Conservation (phyloP, 2,113 vertebrate species). For the Otis tarda region DNA sequence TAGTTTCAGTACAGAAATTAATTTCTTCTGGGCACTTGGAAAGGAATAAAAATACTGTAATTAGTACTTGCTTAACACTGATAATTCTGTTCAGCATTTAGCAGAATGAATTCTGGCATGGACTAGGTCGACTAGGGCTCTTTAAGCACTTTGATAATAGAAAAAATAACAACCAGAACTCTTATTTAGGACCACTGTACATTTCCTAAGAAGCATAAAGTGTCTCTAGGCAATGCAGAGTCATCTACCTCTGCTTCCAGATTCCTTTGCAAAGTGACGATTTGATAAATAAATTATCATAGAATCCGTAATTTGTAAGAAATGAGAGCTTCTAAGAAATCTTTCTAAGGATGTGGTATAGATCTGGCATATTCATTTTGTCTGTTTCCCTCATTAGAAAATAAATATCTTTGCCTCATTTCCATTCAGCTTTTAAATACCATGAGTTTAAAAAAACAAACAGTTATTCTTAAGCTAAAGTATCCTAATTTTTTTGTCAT, state of each 20-base stretch:
- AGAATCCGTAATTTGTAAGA: neutral
- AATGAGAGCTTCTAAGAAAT: neutral
- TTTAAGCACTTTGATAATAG: neutral
- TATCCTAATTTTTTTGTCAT: neutral
- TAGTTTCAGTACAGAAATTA: neutral
- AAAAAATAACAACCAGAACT: neutral
- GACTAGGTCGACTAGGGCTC: neutral
- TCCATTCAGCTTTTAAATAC: neutral
- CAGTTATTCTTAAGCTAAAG: neutral
- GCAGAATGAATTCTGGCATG: neutral
- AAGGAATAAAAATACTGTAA: neutral
- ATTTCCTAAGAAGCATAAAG: neutral
- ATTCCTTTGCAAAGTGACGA: neutral
- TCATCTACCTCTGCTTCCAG: neutral
- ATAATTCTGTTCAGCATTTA: neutral
- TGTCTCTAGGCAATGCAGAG: neutral
- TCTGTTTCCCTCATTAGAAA: neutral
- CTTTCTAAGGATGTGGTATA: neutral
- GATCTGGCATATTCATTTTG: neutral
- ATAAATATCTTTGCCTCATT: neutral
- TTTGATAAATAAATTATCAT: neutral
- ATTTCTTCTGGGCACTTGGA: neutral
- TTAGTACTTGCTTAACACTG: neutral
- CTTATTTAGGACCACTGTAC: neutral
- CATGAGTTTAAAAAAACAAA: neutral